Percentiles rank a stretch among this genome's conserved stretches.
phyloP scores from a whole-genome alignment of 2,113 vertebrate genomes.

The Phrynosoma blainvillii region DNA sequence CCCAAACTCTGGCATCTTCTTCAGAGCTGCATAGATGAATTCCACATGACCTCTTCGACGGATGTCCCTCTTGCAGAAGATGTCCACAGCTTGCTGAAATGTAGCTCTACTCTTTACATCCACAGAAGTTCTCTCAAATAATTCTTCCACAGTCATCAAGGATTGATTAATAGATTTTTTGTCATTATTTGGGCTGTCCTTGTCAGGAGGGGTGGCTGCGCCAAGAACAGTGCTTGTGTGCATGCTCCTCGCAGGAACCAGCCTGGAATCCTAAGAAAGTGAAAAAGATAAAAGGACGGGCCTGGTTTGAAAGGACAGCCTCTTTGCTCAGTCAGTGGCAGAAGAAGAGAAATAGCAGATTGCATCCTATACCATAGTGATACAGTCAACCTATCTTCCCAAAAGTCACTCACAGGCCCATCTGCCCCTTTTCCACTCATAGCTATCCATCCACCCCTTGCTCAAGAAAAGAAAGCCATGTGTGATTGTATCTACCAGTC shows the following conservation, averaged over 20 bases:
- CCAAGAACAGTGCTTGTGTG: neutral
- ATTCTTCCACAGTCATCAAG: slow-evolving; percentile 65
- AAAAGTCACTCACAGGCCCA: neutral
- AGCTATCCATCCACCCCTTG: neutral
- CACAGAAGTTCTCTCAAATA: slow-evolving; percentile 71
- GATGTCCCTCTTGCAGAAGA: slow-evolving; percentile 75
- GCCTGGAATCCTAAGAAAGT: neutral
- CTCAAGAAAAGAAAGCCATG: neutral
- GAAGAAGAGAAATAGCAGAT: neutral
- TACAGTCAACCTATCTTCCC: neutral
- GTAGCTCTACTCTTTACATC: slow-evolving; percentile 75
- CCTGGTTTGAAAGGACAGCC: neutral
- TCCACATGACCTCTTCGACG: slow-evolving; percentile 86
- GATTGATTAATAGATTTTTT: neutral
- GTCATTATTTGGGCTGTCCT: neutral
- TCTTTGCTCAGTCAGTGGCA: neutral
- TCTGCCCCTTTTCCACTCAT: too few species aligned
- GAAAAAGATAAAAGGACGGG: neutral
- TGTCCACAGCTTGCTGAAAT: slow-evolving; percentile 76
- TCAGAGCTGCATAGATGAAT: slow-evolving; percentile 89
- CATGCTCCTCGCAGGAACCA: neutral
- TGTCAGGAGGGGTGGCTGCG: neutral
- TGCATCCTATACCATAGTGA: neutral
- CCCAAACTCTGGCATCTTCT: slow-evolving; percentile 85
- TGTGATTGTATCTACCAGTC: neutral